phyloP scores from a whole-genome alignment of 2,113 vertebrate genomes.

The Gymnobelideus leadbeateri region DNA sequence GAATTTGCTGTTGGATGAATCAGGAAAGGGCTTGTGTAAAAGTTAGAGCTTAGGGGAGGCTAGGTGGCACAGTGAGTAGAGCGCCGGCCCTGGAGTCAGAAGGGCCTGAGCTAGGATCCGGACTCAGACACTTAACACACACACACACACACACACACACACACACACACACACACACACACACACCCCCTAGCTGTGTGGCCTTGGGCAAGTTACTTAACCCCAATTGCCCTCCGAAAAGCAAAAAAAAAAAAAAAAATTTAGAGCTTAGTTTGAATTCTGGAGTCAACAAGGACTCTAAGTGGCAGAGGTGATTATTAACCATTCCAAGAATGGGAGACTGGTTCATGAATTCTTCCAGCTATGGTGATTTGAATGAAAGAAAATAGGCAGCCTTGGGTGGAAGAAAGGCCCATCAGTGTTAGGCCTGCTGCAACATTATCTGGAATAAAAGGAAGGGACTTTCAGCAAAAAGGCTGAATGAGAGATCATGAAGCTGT shows the following conservation, averaged over 20 bases:
- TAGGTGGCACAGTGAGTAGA: too few relatives aligned
- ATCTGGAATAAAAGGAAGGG: background rate
- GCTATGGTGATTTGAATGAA: background rate
- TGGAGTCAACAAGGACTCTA: background rate
- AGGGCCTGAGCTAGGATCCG: too few relatives aligned
- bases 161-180: too few relatives aligned
- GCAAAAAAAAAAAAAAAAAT: too few relatives aligned
- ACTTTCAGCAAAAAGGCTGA: background rate
- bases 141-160: too few relatives aligned
- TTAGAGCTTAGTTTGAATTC: background rate
- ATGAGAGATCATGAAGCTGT: too few relatives aligned
- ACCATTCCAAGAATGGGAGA: background rate
- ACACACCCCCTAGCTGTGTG: too few relatives aligned
- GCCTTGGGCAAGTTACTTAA: too few relatives aligned
- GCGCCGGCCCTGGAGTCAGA: too few relatives aligned
- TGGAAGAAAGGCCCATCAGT: background rate
- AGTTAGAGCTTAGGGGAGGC: too few relatives aligned
- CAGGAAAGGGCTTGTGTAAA: background rate
- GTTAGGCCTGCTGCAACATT: background rate
- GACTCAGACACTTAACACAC: too few relatives aligned
- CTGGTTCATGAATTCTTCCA: background rate
- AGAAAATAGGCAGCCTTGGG: background rate
- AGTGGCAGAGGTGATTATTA: background rate
- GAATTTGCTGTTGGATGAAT: background rate
- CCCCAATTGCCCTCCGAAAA: too few relatives aligned